Conservation (phyloP, 2,797 vertebrate genomes). For the Botia almorhae region DNA sequence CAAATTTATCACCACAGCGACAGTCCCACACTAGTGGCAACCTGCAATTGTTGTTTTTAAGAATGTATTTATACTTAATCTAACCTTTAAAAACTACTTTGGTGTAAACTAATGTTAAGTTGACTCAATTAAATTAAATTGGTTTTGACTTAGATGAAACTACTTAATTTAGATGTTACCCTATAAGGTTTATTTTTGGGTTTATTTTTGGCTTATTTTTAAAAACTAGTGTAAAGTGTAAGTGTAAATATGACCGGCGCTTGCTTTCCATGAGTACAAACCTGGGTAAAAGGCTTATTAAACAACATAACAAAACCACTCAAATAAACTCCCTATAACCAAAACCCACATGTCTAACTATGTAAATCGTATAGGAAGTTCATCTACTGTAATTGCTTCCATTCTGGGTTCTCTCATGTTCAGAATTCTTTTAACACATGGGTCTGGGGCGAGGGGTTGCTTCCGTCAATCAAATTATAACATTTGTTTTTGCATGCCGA, state of each 20-base stretch:
- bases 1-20: too few species aligned
- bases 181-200: neutral
- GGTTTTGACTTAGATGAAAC: neutral
- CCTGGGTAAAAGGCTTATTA: slow-evolving; percentile 3
- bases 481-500: slow-evolving; percentile 46
- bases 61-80: too few species aligned
- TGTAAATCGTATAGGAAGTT: slow-evolving; percentile 14
- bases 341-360: slow-evolving; percentile 19
- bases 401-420: slow-evolving; percentile 25
- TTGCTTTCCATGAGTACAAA: slow-evolving; percentile 9
- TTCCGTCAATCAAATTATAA: slow-evolving; percentile 52
- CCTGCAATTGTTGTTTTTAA: too few species aligned
- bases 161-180: neutral
- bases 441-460: slow-evolving; percentile 8
- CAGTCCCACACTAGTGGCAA: too few species aligned
- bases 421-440: slow-evolving; percentile 19
- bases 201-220: neutral
- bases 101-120: too few species aligned
- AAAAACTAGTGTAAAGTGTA: neutral
- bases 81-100: too few species aligned
- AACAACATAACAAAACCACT: slow-evolving; percentile 30
- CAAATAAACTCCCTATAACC: slow-evolving; percentile 34
- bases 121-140: neutral
- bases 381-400: slow-evolving; percentile 29
- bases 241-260: slow-evolving; percentile 6